Evolutionary conservation across 92 coral and sea anemone species (phyloP), one percentile per base, ranked within the genome.

Genomic region (Phenganax stokvisi): DNA sequence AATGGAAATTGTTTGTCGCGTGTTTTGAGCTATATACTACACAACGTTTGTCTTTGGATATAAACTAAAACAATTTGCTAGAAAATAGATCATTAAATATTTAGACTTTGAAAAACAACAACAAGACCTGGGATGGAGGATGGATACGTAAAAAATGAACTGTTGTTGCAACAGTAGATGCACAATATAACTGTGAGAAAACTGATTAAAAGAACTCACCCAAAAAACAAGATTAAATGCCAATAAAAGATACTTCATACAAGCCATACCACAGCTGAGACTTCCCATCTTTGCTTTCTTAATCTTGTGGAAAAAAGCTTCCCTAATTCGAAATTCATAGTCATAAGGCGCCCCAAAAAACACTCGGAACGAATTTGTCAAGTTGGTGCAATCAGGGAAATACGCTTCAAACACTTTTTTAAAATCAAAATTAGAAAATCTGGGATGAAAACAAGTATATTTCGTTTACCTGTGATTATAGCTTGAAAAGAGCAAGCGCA

Each of bases 191-290:
- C 10, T 73, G 61, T 10, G 16, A 59, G 51, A 15, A 13, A 56
- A 29, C 47, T 37, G 47, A 56, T 12, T 28, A 54, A 37, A 6
- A 51, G 8, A 60, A 84, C 98, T 90, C 79, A 94, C 98, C 98
- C 98, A 94, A 60, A 94, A 94, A 11, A 94, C 97, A 9, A 94
- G 80, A 81, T 94, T 94, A 77, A 94, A 94, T 47, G 96, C 98
- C 75, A 92, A 89, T 60, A 94, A 91, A 44, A 94, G 89, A 66
- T 91, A 91, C 80, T 94, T 94, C 94, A 94, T 86, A 75, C 98
- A 94, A 56, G 89, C 90, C 97, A 92, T 94, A 74, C 98, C 98
- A 79, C 97, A 93, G 51, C 92, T 90, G 27, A 92, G 71, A 57
- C 89, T 92, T 86, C 85, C 89, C 89, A 84, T 89, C 85, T 81